These are phyloP conservation scores for Patella depressa DNA, from an alignment of 2,888 invertebrate species.

Conservation along the genomic window DNA sequence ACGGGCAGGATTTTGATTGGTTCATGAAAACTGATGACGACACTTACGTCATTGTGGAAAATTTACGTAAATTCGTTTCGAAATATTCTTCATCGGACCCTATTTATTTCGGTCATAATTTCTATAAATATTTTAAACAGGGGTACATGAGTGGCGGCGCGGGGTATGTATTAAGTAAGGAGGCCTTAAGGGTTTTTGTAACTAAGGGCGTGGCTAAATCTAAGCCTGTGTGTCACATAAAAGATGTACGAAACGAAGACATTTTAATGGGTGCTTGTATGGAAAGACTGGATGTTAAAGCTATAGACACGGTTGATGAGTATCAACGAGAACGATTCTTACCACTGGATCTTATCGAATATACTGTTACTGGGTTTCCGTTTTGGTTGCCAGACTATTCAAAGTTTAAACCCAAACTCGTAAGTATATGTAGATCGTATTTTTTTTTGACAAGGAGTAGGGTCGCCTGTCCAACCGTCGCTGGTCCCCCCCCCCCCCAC, in stretches of 20 bases:
- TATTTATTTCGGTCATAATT: background rate
- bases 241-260: background rate
- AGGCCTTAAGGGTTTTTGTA: background rate
- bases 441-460: too few relatives aligned
- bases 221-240: background rate
- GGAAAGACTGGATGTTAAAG: background rate
- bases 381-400: background rate
- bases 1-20: background rate
- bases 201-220: background rate
- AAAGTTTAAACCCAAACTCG: background rate
- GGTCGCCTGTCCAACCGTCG: too few relatives aligned
- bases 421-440: background rate
- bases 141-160: background rate
- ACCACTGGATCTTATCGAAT: background rate
- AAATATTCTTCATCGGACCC: background rate
- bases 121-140: background rate
- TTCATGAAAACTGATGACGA: background rate
- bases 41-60: background rate
- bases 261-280: background rate
- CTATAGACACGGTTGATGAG: background rate
- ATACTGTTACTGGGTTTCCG: background rate
- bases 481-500: too few relatives aligned
- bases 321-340: background rate
- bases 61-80: slow-evolving; percentile 1
- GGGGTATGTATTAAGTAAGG: background rate